phyloP scores from a whole-genome alignment of 2,888 invertebrate genomes.

The Diplolepis rosae region DNA sequence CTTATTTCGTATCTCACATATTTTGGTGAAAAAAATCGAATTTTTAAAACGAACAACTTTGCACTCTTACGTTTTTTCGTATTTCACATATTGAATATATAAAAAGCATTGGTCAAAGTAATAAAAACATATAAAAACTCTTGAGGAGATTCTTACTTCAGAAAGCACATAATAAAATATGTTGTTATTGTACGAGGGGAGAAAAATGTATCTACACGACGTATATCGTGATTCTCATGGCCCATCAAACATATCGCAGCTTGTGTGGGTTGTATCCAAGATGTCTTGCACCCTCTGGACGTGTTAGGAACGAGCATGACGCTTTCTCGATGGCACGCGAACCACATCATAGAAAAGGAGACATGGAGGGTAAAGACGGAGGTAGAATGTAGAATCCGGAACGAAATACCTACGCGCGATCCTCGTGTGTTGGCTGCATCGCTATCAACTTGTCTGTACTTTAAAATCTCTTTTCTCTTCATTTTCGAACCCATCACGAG shows the following conservation, averaged over 20 bases:
- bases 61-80: too few relatives aligned
- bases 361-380: not conserved
- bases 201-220: constrained; percentile 4
- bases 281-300: constrained; percentile 40
- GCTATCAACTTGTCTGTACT: not conserved
- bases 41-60: too few relatives aligned
- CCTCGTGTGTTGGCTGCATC: not conserved
- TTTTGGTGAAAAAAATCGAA: too few relatives aligned
- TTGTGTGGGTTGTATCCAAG: constrained; percentile 38
- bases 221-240: constrained; percentile 37
- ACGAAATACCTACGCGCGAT: constrained; percentile 43
- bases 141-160: too few relatives aligned
- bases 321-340: constrained; percentile 39
- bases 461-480: not conserved
- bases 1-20: too few relatives aligned
- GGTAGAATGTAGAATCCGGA: constrained; percentile 39
- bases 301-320: constrained; percentile 39
- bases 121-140: too few relatives aligned
- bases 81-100: too few relatives aligned
- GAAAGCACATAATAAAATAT: not conserved
- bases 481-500: not conserved
- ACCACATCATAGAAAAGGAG: constrained; percentile 23
- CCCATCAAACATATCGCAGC: constrained; percentile 33
- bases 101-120: too few relatives aligned
- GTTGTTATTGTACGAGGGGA: not conserved